Base-by-base conservation (phyloP, 2,888 invertebrate species). In the Asteroscopus sphinx region DNA sequence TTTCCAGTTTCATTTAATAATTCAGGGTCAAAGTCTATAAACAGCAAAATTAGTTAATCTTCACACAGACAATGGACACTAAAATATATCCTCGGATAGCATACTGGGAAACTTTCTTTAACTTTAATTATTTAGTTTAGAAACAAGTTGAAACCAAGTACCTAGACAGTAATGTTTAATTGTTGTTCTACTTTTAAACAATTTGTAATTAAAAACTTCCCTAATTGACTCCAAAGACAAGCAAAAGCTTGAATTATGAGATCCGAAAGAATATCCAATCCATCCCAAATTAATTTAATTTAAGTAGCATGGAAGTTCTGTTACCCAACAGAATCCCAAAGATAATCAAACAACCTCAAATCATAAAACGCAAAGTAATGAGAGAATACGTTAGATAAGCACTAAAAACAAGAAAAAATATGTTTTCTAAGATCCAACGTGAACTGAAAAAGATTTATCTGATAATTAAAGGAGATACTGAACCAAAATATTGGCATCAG, bases 121-220 rank as follows among this genome's bases (percentile, higher is more conserved):
- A 70, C 41, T 56, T 60, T 35, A 54, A 57, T 55, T 67, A 67
- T 52, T 67, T 40, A 54, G 54, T 58, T 65, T 15, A 37, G 28
- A 17, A 68, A 72, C 73, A 61, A 67, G 53, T 44, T 13, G 35
- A 30, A 48, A 42, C 30, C 37, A 15, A 40, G 25, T 26, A 33
- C 39, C 37, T 46, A 56, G 59, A 35, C 30, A 52, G 36, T 26
- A 45, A 32, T 39, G 45, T 59, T 68, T 54, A 53, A 73, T 69
- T 47, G 28, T 41, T 42, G 40, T 13, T 56, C n/a, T 30, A 15
- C 46, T 53, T 52, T 53, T 30, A 30, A 69, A 55, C 73, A 45
- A 55, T 53, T 56, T 42, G 39, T 46, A 55, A 60, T 72, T 55
- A 39, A 16, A 9, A 48, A 46, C 37, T 41, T n/a, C 9, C 33